phyloP scores from a whole-genome alignment of 2,888 invertebrate species.

The Chymomyza amoena region DNA sequence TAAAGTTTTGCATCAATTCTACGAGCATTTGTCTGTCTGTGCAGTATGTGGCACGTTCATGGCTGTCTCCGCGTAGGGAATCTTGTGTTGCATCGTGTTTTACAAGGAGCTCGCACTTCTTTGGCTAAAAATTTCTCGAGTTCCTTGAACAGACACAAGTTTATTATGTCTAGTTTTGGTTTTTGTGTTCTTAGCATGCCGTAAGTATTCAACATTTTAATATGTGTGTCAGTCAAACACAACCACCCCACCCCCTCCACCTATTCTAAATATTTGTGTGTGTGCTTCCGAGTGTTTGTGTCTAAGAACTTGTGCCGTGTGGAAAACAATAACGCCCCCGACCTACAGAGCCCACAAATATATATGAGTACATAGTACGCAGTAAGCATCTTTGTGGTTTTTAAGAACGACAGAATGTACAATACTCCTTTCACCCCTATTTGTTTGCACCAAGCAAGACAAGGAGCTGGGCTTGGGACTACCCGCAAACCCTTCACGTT shows the following conservation, averaged over 20 bases:
- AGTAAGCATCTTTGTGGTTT: conserved; percentile 54
- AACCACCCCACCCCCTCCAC: background rate
- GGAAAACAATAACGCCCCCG: conserved; percentile 11
- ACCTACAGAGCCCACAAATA: background rate
- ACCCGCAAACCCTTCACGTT: conserved; percentile 43
- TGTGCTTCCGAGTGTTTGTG: background rate
- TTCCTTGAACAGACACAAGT: conserved; percentile 38
- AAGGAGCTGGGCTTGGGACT: background rate
- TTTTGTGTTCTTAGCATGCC: conserved; percentile 9
- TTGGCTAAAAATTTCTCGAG: conserved; percentile 48
- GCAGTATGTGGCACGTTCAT: background rate
- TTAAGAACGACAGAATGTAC: conserved; percentile 43
- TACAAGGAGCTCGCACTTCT: conserved; percentile 63
- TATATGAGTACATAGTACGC: background rate
- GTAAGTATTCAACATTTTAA: conserved; percentile 69
- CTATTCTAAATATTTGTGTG: background rate
- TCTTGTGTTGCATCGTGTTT: conserved; percentile 45
- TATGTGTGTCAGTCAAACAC: conserved; percentile 57
- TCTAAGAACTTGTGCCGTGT: conserved; percentile 14
- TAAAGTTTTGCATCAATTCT: conserved; percentile 47
- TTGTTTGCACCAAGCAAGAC: background rate
- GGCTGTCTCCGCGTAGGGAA: background rate
- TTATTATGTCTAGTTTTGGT: conserved; percentile 53
- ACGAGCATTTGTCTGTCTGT: conserved; percentile 14
- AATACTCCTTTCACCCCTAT: conserved; percentile 8